Conservation (phyloP, 64 coral and sea anemone species). For the Pocillopora damicornis region DNA sequence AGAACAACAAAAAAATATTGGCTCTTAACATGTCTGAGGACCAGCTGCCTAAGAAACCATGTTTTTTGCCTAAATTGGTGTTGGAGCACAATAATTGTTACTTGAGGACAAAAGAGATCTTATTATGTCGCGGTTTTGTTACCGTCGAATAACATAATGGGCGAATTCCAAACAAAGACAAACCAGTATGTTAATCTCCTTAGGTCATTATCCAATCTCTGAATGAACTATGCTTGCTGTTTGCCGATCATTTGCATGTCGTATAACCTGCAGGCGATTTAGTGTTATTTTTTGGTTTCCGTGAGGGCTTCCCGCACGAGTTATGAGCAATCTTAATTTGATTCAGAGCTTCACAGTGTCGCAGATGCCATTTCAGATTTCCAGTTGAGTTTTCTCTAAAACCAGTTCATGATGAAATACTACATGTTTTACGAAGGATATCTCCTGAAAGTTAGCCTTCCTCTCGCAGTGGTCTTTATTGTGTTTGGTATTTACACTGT, state of each 20-base stretch:
- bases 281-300: neutral
- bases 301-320: neutral
- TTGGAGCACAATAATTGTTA: neutral
- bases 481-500: constrained; percentile 31
- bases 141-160: neutral
- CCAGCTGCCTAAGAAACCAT: neutral
- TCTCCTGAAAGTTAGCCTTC: constrained; percentile 12
- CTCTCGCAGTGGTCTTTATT: constrained; percentile 37
- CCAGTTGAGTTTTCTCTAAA: neutral
- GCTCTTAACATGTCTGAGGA: neutral
- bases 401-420: neutral
- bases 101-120: neutral
- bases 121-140: neutral
- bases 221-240: neutral
- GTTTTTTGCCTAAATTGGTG: neutral
- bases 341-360: neutral
- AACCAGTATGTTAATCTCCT: constrained; percentile 7
- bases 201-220: neutral
- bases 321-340: neutral
- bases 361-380: neutral
- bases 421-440: constrained; percentile 43
- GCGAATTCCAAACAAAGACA: neutral
- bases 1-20: neutral
- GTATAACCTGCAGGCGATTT: neutral
- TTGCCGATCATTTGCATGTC: neutral